Percentiles rank a stretch among this genome's conserved stretches.
Evolutionary conservation across 1,140 invertebrate genomes (phyloP).

Genomic region (Orussus abietinus): DNA sequence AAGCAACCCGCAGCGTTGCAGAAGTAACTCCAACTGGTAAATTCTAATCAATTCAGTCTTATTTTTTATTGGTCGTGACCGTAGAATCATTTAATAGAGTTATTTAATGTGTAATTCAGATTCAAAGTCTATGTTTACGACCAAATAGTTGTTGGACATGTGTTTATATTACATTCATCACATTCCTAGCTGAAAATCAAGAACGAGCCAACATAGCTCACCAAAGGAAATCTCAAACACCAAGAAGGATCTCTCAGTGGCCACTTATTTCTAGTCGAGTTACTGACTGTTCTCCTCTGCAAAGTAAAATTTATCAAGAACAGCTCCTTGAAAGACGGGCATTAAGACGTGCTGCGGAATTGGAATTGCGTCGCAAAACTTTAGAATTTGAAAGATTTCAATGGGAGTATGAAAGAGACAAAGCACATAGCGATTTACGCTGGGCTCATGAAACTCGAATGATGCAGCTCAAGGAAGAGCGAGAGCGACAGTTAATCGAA

Average conservation of each 20-base stretch:
- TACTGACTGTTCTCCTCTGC: slow-evolving; percentile 23
- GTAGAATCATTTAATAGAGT: no score
- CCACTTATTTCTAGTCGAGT: slow-evolving; percentile 17
- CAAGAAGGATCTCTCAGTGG: slow-evolving; percentile 26
- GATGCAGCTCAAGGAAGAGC: slow-evolving; percentile 40
- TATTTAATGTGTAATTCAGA: no score
- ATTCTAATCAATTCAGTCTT: slow-evolving; percentile 14
- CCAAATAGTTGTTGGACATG: no score
- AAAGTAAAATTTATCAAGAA: slow-evolving; percentile 39
- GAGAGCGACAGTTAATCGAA: slow-evolving; percentile 28
- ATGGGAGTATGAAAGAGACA: slow-evolving; percentile 39
- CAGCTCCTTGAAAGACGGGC: slow-evolving; percentile 34
- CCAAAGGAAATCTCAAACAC: slow-evolving; percentile 21
- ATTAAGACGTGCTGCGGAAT: slow-evolving; percentile 30
- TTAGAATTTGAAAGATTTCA: slow-evolving; percentile 37
- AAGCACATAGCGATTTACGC: slow-evolving; percentile 31
- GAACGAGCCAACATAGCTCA: slow-evolving; percentile 16
- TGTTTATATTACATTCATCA: no score
- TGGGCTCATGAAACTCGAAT: slow-evolving; percentile 36
- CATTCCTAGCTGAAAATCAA: slow-evolving; percentile 12
- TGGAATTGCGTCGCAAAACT: slow-evolving; percentile 38
- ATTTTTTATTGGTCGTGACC: no score
- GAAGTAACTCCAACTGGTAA: slow-evolving; percentile 17
- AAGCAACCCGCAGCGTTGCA: slow-evolving; percentile 9
- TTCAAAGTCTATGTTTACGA: no score